Evolutionary conservation across 2,888 invertebrate genomes (phyloP).

Genomic region (Oscheius sp.): DNA sequence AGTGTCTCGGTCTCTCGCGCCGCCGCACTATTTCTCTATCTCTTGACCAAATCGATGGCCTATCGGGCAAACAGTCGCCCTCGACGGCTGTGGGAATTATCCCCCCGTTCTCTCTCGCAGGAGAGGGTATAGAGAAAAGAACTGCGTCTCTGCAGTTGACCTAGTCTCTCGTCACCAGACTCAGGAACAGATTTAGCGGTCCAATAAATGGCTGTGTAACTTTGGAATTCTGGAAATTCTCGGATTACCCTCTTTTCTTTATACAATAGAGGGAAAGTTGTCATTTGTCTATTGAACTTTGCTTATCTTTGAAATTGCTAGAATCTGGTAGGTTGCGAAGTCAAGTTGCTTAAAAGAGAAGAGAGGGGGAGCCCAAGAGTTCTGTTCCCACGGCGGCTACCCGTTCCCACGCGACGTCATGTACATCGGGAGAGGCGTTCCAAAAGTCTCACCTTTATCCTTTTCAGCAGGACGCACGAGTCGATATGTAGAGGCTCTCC

Average conservation of each 20-base stretch:
- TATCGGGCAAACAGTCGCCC: conserved; percentile 37
- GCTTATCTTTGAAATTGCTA: too few species aligned
- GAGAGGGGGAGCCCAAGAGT: too few species aligned
- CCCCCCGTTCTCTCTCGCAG: background rate
- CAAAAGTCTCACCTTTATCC: conserved; percentile 25
- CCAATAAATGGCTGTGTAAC: conserved; percentile 25
- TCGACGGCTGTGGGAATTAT: conserved; percentile 15
- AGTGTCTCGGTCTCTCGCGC: conserved; percentile 23
- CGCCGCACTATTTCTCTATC: conserved; percentile 20
- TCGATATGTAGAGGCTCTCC: conserved; percentile 38
- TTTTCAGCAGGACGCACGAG: conserved; percentile 8
- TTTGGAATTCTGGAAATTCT: conserved; percentile 1
- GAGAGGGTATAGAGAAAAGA: too few species aligned
- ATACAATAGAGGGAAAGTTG: background rate
- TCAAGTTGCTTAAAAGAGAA: too few species aligned
- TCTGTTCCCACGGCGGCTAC: too few species aligned
- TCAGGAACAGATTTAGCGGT: conserved; percentile 15
- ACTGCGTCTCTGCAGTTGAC: conserved; percentile 12
- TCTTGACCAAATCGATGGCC: conserved; percentile 38
- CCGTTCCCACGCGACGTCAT: too few species aligned
- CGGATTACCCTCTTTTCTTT: background rate
- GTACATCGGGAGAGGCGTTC: too few species aligned
- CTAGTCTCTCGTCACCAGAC: conserved; percentile 12
- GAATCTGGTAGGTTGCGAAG: too few species aligned
- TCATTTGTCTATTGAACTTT: too few species aligned